These are phyloP conservation scores for Exephanes ischioxanthus DNA, from an alignment of 2,888 invertebrate species.

Conservation along the genomic window DNA sequence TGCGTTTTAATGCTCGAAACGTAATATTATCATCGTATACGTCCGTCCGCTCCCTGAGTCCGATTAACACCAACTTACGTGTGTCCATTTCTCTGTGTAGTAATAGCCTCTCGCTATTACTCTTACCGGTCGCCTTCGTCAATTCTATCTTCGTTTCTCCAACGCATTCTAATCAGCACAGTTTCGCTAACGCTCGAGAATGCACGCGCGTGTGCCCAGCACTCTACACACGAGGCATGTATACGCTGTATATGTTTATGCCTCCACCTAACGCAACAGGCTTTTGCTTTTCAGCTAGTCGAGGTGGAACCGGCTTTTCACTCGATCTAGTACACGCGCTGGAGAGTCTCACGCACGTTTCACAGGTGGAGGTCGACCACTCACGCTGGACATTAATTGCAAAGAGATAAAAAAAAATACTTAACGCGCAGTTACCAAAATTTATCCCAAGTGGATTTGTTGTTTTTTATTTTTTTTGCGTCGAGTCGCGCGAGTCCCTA, in stretches of 20 bases:
- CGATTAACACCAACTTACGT: constrained; percentile 3
- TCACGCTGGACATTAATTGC: constrained; percentile 25
- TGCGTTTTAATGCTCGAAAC: not conserved
- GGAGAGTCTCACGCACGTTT: constrained; percentile 45
- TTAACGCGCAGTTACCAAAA: not conserved
- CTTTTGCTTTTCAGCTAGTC: constrained; percentile 56
- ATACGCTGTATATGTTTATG: not conserved
- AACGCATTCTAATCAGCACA: not conserved
- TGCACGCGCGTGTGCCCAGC: constrained; percentile 11
- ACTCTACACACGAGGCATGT: not conserved
- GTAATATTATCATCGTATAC: constrained; percentile 6
- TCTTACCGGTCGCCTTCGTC: constrained; percentile 17
- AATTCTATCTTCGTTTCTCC: constrained; percentile 25
- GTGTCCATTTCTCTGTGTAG: constrained; percentile 18
- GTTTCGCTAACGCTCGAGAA: constrained; percentile 27
- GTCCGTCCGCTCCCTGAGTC: not conserved
- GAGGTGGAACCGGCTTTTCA: constrained; percentile 61
- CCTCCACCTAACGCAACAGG: not conserved
- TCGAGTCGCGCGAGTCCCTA: no score
- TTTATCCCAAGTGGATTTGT: not conserved
- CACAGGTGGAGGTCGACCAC: constrained; percentile 67
- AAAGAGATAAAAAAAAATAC: not conserved
- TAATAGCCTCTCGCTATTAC: constrained; percentile 18
- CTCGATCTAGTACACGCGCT: constrained; percentile 45
- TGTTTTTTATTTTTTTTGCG: no score